Base-by-base conservation (phyloP, 2,888 invertebrate species). In the Ethmia dodecea region DNA sequence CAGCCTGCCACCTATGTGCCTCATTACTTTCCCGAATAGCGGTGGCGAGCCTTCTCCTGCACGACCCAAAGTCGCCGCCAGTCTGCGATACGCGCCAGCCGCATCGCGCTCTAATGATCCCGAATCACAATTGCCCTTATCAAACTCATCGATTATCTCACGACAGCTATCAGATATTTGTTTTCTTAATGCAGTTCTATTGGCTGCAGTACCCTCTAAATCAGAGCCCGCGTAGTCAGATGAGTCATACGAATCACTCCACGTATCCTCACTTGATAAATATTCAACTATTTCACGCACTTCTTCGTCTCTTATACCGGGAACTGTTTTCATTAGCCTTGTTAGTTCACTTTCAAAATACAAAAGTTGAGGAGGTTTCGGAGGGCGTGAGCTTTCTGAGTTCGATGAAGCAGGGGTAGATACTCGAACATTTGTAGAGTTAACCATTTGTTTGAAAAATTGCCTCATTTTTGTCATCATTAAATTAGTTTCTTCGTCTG, bases 401-500 rank as follows among this genome's bases (percentile, higher is more conserved):
- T 88, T 88, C 1, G 89, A 76, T 10, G 89, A 84, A 2, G 86
- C 81, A 1, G 89, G 88, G 47, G 89, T 89, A 1, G 88, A 87
- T 13, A 84, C 78, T 30, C 83, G 64, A 1, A 86, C 87, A 33
- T 88, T 89, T 1, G 87, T 78, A 12, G 89, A 88, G 20, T 93
- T 93, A n/a, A 96, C 91, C 89, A 96, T 93, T 32, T 94, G 95
- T 75, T 95, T 96, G 73, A 96, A 95, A 72, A 96, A 95, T 55
- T 95, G 94, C 1, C 95, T 88, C 94, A 96, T 95, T 83, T 95
- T 96, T 22, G 93, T 94, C 96, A 96, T 96, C 96, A 96, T 96
- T 28, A 96, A 79, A 71, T 96, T 96, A 2, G 96, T 96, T 79
- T 96, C 96, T 66, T 96, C 96, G 61, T 96, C 96, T 2, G 95